A percentile compares a stretch with the other conserved stretches of the same genome.
Evolutionary conservation across 2,888 invertebrate species (phyloP).

Genomic region (Lydus trimaculatus): DNA sequence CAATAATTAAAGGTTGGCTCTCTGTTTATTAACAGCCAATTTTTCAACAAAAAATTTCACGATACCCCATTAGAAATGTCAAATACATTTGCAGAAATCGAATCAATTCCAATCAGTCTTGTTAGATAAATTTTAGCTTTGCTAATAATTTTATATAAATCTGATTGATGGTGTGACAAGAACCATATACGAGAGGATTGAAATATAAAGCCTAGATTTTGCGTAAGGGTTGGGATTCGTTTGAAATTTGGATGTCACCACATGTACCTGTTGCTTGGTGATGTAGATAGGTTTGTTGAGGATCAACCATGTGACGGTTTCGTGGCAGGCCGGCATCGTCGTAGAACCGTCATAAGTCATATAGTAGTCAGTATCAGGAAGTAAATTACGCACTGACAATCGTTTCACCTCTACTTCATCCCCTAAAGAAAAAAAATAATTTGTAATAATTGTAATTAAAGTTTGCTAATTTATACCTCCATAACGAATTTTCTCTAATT

Average conservation of each 20-base stretch:
- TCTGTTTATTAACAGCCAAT: constrained; percentile 51
- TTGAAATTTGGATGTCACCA: constrained; percentile 13
- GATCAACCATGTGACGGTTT: constrained; percentile 98
- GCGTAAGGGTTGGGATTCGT: constrained; percentile 21
- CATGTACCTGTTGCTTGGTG: constrained; percentile 90
- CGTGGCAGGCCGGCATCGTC: constrained; percentile 96
- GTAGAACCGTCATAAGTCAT: constrained; percentile 99
- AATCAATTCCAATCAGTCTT: background rate
- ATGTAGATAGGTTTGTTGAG: constrained; percentile 98
- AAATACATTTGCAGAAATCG: background rate
- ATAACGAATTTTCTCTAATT: constrained; percentile 89
- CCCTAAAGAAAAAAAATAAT: constrained; percentile 62
- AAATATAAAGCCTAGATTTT: constrained; percentile 32
- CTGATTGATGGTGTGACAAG: constrained; percentile 21
- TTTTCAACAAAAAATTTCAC: constrained; percentile 34
- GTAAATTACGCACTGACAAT: constrained; percentile 84
- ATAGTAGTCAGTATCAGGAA: constrained; percentile 94
- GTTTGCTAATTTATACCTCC: constrained; percentile 70
- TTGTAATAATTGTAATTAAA: background rate
- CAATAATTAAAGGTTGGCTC: constrained; percentile 50
- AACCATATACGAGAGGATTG: constrained; percentile 34
- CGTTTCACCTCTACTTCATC: constrained; percentile 85
- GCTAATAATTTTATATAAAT: background rate
- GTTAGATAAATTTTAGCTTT: too few species aligned
- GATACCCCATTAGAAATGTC: background rate